Percentiles rank a stretch among this genome's conserved stretches.
Conservation (phyloP, 2,888 invertebrate species). For the Heliconius aoede region DNA sequence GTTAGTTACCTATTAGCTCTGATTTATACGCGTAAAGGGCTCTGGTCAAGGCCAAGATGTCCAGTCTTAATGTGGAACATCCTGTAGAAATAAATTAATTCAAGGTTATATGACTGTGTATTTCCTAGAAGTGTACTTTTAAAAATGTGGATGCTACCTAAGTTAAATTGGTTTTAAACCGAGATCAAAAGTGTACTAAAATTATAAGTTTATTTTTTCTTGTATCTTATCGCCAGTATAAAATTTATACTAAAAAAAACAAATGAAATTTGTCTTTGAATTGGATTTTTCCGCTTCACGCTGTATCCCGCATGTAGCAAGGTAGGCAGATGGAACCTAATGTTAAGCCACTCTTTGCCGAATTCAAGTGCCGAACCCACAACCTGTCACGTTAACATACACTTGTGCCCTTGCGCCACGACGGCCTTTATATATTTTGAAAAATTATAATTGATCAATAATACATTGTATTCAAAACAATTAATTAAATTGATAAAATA, state of each 20-base stretch:
- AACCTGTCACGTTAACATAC: too few relatives aligned
- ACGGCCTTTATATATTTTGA: too few relatives aligned
- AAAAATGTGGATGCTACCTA: slow-evolving; percentile 3
- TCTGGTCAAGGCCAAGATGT: slow-evolving; percentile 42
- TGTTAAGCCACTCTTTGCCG: too few relatives aligned
- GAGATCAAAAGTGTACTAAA: neutral
- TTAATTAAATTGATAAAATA: neutral
- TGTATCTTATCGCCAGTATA: neutral
- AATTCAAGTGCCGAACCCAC: too few relatives aligned
- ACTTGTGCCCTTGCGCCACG: too few relatives aligned
- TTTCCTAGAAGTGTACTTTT: slow-evolving; percentile 24
- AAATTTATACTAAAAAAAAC: too few relatives aligned
- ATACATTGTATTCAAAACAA: neutral
- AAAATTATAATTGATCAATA: too few relatives aligned
- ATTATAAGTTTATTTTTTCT: neutral
- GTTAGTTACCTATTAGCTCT: slow-evolving; percentile 15
- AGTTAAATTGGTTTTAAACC: neutral
- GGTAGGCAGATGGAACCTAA: too few relatives aligned
- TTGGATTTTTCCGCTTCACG: too few relatives aligned
- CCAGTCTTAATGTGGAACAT: slow-evolving; percentile 39
- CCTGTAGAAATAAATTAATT: slow-evolving; percentile 38
- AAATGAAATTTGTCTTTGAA: too few relatives aligned
- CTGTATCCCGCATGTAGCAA: too few relatives aligned
- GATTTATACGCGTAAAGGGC: slow-evolving; percentile 44
- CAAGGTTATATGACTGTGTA: slow-evolving; percentile 22